Percentiles rank a stretch among this genome's conserved stretches.
phyloP scores from a whole-genome alignment of 2,797 vertebrate genomes.

The Amblyopsis hoosieri region DNA sequence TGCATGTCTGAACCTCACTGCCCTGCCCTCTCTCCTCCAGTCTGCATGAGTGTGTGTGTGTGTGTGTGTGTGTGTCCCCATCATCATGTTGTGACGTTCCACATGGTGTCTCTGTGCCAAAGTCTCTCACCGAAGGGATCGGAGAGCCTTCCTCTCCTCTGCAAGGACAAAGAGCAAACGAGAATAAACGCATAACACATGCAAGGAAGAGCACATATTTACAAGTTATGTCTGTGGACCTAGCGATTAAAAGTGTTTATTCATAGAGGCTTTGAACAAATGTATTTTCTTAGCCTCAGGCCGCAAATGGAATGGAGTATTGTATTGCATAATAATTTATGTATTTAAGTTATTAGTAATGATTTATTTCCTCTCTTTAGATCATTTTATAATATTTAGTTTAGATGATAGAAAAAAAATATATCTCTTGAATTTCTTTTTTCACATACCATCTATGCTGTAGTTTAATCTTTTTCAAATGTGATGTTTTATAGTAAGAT shows the following conservation, averaged over 20 bases:
- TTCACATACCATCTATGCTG: constrained; percentile 66
- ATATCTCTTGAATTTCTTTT: constrained; percentile 43
- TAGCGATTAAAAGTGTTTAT: constrained; percentile 36
- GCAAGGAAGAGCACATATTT: constrained; percentile 48
- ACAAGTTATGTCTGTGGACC: constrained; percentile 43
- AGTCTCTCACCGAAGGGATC: constrained; percentile 63
- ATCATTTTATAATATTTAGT: constrained; percentile 70
- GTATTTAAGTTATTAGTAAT: constrained; percentile 83
- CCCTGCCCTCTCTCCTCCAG: constrained; percentile 27
- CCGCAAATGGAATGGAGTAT: constrained; percentile 51
- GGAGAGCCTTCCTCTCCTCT: constrained; percentile 31
- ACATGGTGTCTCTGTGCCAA: constrained; percentile 70
- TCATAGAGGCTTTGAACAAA: constrained; percentile 43
- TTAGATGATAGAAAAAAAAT: constrained; percentile 45
- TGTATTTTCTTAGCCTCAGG: constrained; percentile 55
- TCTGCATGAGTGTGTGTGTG: constrained; percentile 54
- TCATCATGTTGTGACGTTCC: constrained; percentile 58
- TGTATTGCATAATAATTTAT: constrained; percentile 78
- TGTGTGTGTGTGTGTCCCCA: constrained; percentile 48
- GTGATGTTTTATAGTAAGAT: constrained; percentile 61
- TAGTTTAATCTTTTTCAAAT: constrained; percentile 62
- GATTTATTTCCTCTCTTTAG: constrained; percentile 62
- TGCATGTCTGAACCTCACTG: neutral
- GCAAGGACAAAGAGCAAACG: constrained; percentile 38
- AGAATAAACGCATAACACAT: constrained; percentile 34